A percentile compares a stretch with the other conserved stretches of the same genome.
Evolutionary conservation across 2,888 invertebrate genomes (phyloP).

Genomic region (Athalia circularis): DNA sequence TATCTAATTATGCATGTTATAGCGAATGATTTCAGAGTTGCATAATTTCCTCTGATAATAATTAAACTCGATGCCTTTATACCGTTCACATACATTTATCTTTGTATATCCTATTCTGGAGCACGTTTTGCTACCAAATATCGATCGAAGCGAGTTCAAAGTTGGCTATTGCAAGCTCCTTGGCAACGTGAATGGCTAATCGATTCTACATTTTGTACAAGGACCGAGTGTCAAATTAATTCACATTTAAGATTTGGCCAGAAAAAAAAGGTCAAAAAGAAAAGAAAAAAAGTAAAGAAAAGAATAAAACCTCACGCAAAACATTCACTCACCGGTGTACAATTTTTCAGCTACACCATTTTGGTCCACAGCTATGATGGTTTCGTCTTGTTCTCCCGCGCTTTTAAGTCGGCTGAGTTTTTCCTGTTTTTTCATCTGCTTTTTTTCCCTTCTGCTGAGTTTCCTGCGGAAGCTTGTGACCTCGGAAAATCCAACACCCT

Average conservation of each 20-base stretch:
- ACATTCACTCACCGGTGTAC: conserved; percentile 82
- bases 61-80: not conserved
- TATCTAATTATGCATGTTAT: conserved; percentile 24
- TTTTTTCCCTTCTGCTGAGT: conserved; percentile 97
- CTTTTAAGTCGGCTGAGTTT: conserved; percentile 88
- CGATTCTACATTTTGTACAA: conserved; percentile 54
- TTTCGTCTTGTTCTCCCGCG: conserved; percentile 75
- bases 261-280: too few relatives aligned
- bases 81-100: not conserved
- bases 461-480: conserved; percentile 93
- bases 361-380: conserved; percentile 80
- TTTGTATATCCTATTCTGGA: not conserved
- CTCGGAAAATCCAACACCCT: conserved; percentile 82
- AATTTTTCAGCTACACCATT: conserved; percentile 92
- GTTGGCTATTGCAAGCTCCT: conserved; percentile 54
- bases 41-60: conserved; percentile 30
- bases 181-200: conserved; percentile 68
- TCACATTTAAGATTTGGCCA: too few relatives aligned
- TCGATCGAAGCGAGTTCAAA: conserved; percentile 56
- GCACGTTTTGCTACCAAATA: conserved; percentile 51
- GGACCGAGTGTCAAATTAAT: not conserved
- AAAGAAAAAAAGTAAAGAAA: too few relatives aligned
- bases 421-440: conserved; percentile 96
- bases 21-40: conserved; percentile 25
- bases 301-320: too few relatives aligned